Percentiles rank a stretch among this genome's conserved stretches.
phyloP scores from a whole-genome alignment of 2,797 vertebrate genomes.

The Urophycis tenuis region DNA sequence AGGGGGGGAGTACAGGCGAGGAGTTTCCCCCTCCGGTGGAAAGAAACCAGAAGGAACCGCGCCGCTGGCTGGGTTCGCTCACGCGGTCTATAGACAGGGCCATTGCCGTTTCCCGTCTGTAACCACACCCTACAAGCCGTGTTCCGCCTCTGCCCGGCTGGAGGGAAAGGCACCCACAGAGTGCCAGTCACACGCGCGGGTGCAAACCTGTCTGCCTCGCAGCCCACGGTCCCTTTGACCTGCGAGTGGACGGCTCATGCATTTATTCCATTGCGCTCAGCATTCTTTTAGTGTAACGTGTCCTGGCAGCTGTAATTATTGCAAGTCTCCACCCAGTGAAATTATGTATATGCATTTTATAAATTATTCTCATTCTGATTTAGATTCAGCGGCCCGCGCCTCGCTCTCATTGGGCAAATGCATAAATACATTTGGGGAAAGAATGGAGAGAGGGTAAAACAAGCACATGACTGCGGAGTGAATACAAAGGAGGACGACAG shows the following conservation, averaged over 20 bases:
- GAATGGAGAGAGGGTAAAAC: not conserved
- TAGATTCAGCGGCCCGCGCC: not conserved
- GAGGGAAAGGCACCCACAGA: no score
- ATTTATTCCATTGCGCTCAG: not conserved
- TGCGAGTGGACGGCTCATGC: not conserved
- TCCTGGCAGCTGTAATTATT: not conserved
- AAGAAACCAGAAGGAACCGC: not conserved
- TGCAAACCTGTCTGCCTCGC: no score
- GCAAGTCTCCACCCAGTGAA: not conserved
- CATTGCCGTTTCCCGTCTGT: not conserved
- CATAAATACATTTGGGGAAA: not conserved
- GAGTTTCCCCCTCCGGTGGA: not conserved
- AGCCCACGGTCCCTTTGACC: no score
- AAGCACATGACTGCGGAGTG: not conserved
- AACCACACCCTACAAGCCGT: no score
- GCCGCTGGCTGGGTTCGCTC: no score
- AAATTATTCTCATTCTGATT: not conserved
- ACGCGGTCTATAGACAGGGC: not conserved
- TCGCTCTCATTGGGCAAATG: not conserved
- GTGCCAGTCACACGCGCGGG: no score
- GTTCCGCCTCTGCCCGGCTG: not conserved
- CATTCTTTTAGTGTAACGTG: not conserved
- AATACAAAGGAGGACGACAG: not conserved
- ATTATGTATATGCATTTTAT: not conserved
- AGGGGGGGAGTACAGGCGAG: not conserved